phyloP scores from a whole-genome alignment of 2,888 invertebrate genomes.

The Hedychridium roseum region DNA sequence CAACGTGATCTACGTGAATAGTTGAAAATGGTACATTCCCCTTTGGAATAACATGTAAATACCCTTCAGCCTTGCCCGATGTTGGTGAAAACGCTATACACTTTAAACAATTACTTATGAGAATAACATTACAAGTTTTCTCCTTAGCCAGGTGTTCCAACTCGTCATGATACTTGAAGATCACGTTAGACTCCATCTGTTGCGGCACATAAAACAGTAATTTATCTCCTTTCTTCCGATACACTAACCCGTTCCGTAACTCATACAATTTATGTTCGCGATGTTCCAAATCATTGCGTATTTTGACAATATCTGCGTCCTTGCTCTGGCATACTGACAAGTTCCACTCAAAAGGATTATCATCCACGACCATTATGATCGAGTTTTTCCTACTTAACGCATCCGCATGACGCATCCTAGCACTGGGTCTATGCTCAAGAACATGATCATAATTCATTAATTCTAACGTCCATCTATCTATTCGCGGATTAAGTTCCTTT shows the following conservation, averaged over 20 bases:
- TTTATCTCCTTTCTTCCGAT: conserved; percentile 16
- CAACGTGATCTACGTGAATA: conserved; percentile 40
- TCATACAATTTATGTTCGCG: conserved; percentile 21
- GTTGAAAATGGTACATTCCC: conserved; percentile 38
- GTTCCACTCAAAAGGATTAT: conserved; percentile 10
- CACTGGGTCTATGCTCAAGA: conserved; percentile 2
- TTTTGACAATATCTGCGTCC: neutral
- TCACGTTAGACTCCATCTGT: conserved; percentile 19
- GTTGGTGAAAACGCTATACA: conserved; percentile 24
- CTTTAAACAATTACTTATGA: conserved; percentile 24
- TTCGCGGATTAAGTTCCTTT: conserved; percentile 45
- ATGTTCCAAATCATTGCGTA: conserved; percentile 10
- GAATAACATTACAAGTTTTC: conserved; percentile 22
- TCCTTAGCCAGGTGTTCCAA: conserved; percentile 24
- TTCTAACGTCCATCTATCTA: conserved; percentile 25
- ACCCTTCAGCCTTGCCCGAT: conserved; percentile 21
- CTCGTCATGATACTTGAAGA: conserved; percentile 25
- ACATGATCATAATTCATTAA: conserved; percentile 10
- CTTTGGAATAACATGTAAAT: conserved; percentile 25
- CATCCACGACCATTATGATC: conserved; percentile 9
- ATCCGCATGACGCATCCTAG: conserved; percentile 9
- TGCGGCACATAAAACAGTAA: conserved; percentile 28
- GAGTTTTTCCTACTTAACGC: conserved; percentile 7
- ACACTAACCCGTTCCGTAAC: conserved; percentile 27
- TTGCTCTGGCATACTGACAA: conserved; percentile 6